Evolutionary conservation across 2,113 vertebrate species (phyloP).

Genomic region (Dromiciops gliroides): DNA sequence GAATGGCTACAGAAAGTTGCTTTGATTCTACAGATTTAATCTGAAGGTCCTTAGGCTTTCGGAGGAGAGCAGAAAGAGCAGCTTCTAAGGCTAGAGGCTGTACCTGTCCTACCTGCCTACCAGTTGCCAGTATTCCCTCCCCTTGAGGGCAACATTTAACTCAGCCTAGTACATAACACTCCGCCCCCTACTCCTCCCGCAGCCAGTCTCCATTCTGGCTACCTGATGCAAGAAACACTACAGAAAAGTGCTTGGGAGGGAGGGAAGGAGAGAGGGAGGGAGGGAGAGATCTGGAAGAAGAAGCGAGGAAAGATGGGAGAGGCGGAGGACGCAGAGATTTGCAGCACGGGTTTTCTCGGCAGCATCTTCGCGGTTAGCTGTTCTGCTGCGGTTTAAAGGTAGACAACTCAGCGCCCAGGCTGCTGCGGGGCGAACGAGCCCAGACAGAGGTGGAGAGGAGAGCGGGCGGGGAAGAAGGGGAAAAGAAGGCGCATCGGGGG

Average conservation of each 20-base stretch:
- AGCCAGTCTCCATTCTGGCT: neutral
- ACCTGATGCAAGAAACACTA: conserved; percentile 21
- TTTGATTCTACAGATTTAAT: neutral
- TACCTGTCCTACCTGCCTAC: neutral
- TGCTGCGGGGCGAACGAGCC: neutral
- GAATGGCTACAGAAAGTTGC: conserved; percentile 19
- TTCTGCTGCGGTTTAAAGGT: neutral
- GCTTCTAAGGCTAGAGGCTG: neutral
- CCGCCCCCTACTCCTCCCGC: neutral
- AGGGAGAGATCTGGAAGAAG: conserved; percentile 6
- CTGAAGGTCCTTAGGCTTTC: neutral
- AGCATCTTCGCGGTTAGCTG: neutral
- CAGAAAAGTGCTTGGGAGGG: conserved; percentile 21
- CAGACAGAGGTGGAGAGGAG: conserved; percentile 4
- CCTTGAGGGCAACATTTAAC: neutral
- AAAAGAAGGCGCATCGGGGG: neutral
- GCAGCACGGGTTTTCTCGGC: neutral
- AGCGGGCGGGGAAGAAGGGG: neutral
- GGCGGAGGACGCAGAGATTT: neutral
- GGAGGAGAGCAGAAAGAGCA: conserved; percentile 21
- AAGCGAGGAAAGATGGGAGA: neutral
- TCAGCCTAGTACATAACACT: neutral
- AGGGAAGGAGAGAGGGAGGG: conserved; percentile 3
- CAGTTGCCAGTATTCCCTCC: neutral
- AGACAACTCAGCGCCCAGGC: neutral